Evolutionary conservation across 1,140 invertebrate genomes (phyloP), one percentile per base, ranked within the genome.

Genomic region (Drosophila sp.): DNA sequence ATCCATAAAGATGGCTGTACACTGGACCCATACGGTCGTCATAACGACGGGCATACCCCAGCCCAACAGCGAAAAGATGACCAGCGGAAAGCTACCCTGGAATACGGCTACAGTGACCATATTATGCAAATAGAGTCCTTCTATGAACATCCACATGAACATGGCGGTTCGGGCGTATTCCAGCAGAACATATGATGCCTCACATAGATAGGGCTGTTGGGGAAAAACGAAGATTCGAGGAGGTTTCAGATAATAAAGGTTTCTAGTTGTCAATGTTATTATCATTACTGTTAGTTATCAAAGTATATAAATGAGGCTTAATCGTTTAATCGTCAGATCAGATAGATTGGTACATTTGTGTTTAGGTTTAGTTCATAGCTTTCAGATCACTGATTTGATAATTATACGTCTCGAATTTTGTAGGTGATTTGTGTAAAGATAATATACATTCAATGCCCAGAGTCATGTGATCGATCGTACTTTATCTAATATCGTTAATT

Each of bases 141-240:
- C 97, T 27, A 98, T 95, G 79, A 98, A 97, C 97, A 98, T 98
- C 97, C 97, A 98, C 95, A 96, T 96, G 84, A 98, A 98, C 94
- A 97, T 97, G 0, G 96, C 96, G 0, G 97, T 97, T 67, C 95
- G 94, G 0, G 96, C 95, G 90, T 98, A 98, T 91, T 98, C 97
- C 74, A 98, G 86, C 0, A 97, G 91, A 0, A 96, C 93, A 86
- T 96, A 97, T 50, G 94, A 95, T 0, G 94, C 93, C 89, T 98
- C 96, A 83, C 97, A 97, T 0, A 98, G 91, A 40, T 96, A 94
- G 0, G 95, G 94, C 97, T 98, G 48, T 5, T 2, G 4, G 21
- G 21, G 21, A 14, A 61, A 14, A 13, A 13, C 3, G 11, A 38
- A 38, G 1, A 38, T 2, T n/a, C n/a, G n/a, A 2, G 9, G 8